Percentiles rank a stretch among this genome's conserved stretches.
phyloP scores from a whole-genome alignment of 2,888 invertebrate genomes.

The Thera obeliscata region DNA sequence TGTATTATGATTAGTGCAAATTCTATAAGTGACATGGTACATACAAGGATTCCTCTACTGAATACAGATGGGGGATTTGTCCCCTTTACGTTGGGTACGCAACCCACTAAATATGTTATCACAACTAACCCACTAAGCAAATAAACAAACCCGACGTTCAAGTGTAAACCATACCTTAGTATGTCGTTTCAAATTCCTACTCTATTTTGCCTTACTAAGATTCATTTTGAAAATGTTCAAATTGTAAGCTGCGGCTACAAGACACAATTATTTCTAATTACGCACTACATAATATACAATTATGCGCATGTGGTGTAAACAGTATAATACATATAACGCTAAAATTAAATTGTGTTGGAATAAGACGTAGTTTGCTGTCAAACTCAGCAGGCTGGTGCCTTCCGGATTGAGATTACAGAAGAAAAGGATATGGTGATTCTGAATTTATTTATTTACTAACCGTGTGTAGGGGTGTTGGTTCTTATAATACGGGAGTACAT shows the following conservation, averaged over 20 bases:
- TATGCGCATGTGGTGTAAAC: conserved; percentile 27
- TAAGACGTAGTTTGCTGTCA: conserved; percentile 37
- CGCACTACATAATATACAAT: conserved; percentile 19
- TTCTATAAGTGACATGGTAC: conserved; percentile 10
- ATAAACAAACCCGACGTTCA: background rate
- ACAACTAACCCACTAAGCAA: conserved; percentile 8
- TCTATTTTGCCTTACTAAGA: background rate
- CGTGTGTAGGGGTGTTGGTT: no score
- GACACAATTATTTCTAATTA: conserved; percentile 38
- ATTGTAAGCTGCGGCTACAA: conserved; percentile 2
- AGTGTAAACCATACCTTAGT: background rate
- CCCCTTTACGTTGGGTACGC: conserved; percentile 5
- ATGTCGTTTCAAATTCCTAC: background rate
- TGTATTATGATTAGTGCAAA: conserved; percentile 3
- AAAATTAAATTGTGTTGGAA: conserved; percentile 52
- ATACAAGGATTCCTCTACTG: conserved; percentile 1
- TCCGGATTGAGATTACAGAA: background rate
- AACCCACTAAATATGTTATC: conserved; percentile 32
- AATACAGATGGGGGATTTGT: conserved; percentile 20
- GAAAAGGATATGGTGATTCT: conserved; percentile 4
- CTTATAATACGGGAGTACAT: no score
- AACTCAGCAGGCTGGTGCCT: conserved; percentile 1
- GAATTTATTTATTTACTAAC: no score
- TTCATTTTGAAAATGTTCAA: conserved; percentile 3
- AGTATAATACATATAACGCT: conserved; percentile 23